Base-by-base conservation (phyloP, 2,888 invertebrate species). In the Chaetoderma sp. region DNA sequence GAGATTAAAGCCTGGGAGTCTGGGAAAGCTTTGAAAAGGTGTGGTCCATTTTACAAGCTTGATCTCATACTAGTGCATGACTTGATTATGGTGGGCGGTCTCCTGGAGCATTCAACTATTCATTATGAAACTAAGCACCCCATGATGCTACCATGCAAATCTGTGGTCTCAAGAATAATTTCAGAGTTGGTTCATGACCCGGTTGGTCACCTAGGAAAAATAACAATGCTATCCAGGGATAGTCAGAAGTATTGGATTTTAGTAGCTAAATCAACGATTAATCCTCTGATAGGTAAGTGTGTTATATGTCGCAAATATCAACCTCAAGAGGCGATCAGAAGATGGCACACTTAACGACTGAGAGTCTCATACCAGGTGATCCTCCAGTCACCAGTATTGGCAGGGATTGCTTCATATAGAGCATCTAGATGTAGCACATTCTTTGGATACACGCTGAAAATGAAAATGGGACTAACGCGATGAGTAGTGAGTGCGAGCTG, bases 131-230 rank as follows among this genome's bases (percentile, higher is more conserved):
- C 6, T 6, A 50, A 23, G 27, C 50, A 50, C 28, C 27, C 50
- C 6, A 5, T 50, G 10, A 13, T 50, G 10, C 47, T 47, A 6
- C 47, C 47, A n/a, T 21, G 23, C 8, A 8, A 8, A 13, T 47
- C 47, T 13, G 8, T 18, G 21, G 27, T 50, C 4, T 50, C 50
- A 6, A 10, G 6, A 6, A 10, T 50, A 6, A 50, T 23, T 18
- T 5, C 28, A 8, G 6, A 25, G 5, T 4, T 27, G 13, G 6
- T 6, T 6, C 50, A 50, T 18, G 6, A 50, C 27, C 25, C 25
- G 28, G 50, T 50, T 25, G 50, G 50, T 6, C 50, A 50, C 28
- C 27, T 25, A 23, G 50, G 50, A 6, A 50, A 50, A 30, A 50
- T 27, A 10, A 8, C 50, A 6, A 50, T 50, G 27, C 27, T 50